These are phyloP conservation scores for Loripinus fragilis DNA, from an alignment of 2,888 invertebrate genomes.

Conservation along the genomic window DNA sequence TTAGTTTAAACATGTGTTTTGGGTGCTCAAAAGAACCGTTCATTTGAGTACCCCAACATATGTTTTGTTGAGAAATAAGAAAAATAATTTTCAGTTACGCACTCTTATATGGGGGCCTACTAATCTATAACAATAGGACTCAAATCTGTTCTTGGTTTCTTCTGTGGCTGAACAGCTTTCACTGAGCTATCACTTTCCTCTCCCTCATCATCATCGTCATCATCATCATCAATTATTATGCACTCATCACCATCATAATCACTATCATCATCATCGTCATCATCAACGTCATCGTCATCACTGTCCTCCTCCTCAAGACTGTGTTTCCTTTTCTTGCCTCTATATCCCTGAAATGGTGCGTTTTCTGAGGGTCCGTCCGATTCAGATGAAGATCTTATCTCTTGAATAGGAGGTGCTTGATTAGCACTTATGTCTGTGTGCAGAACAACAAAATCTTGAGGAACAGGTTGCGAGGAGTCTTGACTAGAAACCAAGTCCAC, in stretches of 20 bases:
- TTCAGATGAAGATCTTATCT: conserved; percentile 58
- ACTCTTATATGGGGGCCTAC: too few relatives aligned
- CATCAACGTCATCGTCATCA: conserved; percentile 43
- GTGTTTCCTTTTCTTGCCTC: conserved; percentile 65
- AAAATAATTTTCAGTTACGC: too few relatives aligned
- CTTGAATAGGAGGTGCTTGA: conserved; percentile 38
- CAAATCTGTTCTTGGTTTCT: conserved; percentile 8
- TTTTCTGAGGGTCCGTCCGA: conserved; percentile 51
- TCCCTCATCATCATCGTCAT: conserved; percentile 24
- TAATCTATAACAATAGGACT: conserved; percentile 11
- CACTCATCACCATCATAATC: conserved; percentile 26
- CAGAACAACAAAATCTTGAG: conserved; percentile 37
- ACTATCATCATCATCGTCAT: conserved; percentile 31
- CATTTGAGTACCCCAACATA: too few relatives aligned
- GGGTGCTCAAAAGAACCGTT: too few relatives aligned
- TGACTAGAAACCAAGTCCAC: conserved; percentile 54
- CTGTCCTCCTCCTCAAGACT: conserved; percentile 56
- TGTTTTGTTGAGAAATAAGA: too few relatives aligned
- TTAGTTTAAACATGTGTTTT: too few relatives aligned
- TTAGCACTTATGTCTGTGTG: conserved; percentile 19
- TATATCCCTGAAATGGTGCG: conserved; percentile 44
- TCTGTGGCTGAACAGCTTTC: not conserved
- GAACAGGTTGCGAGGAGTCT: conserved; percentile 22
- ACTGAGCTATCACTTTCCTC: conserved; percentile 11
- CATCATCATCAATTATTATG: conserved; percentile 40